Evolutionary conservation across 2,113 vertebrate genomes (phyloP), one percentile per base, ranked within the genome.

Genomic region (Reinhardtius hippoglossoides): DNA sequence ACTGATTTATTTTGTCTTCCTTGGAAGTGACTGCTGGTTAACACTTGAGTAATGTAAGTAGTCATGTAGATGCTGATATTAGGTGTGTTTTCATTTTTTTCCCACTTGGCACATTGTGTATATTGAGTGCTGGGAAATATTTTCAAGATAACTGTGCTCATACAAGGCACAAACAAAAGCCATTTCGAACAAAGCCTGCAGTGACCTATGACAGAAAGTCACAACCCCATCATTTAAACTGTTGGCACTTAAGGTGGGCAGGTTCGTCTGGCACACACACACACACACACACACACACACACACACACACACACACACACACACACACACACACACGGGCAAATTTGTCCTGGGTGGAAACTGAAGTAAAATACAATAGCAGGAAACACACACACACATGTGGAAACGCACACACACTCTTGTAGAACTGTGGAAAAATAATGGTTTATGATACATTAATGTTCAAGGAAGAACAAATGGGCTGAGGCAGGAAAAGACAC

Each of bases 301-400:
- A 74, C 31, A 76, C 37, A 55, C 52, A 71, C 50, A 9, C 20
- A 52, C 20, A 52, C 24, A 60, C 21, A 55, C 52, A 71, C 50
- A 9, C 20, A 52, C 20, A 52, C 37, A 62, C 24, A 46, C 3
- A 42, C 46, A 74, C 31, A 76, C 37, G 68, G 16, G 3, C 50
- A 74, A 73, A 81, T 74, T 54, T 55, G 23, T 52, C 18, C 40
- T 82, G 24, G 57, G 73, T 75, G 60, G 74, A 79, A 31, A 4
- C 35, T 58, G 52, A 68, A 72, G 57, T 65, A 12, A 68, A 89
- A 80, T 44, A 91, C 89, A 88, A 91, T 89, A 48, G 75, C 80
- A 87, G 87, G 87, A 89, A 89, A 87, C 78, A 63, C 77, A 87
- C 78, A 78, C 35, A n/a, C 3, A 54, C 50, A 10, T 14, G 18